These are phyloP conservation scores for Drosophila chauvacae DNA, from an alignment of 1,140 invertebrate species.

Conservation along the genomic window DNA sequence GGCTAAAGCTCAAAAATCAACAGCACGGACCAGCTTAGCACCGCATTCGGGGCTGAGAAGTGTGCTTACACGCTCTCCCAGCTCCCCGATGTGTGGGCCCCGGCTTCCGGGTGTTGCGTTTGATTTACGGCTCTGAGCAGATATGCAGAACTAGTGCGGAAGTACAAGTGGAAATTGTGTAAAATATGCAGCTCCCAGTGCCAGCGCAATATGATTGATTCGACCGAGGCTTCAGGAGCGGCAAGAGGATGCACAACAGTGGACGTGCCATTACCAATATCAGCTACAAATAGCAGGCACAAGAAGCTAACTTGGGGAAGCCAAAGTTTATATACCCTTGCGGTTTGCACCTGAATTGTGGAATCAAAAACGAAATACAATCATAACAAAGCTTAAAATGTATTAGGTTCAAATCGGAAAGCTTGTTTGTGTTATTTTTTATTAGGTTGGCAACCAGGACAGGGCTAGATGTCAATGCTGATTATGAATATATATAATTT, in stretches of 20 bases:
- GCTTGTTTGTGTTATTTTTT: too few relatives aligned
- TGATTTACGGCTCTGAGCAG: constrained; percentile 39
- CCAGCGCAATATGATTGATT: constrained; percentile 25
- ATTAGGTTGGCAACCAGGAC: too few relatives aligned
- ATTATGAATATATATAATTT: too few relatives aligned
- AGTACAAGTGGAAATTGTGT: constrained; percentile 23
- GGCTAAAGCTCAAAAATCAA: constrained; percentile 44
- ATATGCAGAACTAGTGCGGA: constrained; percentile 8
- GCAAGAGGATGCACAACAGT: neutral
- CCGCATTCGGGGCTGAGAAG: constrained; percentile 10
- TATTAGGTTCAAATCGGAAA: too few relatives aligned
- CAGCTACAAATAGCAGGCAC: neutral
- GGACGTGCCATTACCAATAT: neutral
- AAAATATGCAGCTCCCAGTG: constrained; percentile 26
- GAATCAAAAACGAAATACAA: too few relatives aligned
- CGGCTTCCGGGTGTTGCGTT: constrained; percentile 44
- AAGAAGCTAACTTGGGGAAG: neutral
- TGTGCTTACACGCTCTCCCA: constrained; percentile 19
- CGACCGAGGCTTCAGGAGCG: neutral
- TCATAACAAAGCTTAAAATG: too few relatives aligned
- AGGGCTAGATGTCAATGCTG: too few relatives aligned
- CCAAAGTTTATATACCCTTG: neutral
- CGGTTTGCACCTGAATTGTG: too few relatives aligned
- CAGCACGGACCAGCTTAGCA: constrained; percentile 31
- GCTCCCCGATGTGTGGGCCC: constrained; percentile 26